Conservation (phyloP, 2,797 vertebrate genomes). For the Caiman crocodilus region DNA sequence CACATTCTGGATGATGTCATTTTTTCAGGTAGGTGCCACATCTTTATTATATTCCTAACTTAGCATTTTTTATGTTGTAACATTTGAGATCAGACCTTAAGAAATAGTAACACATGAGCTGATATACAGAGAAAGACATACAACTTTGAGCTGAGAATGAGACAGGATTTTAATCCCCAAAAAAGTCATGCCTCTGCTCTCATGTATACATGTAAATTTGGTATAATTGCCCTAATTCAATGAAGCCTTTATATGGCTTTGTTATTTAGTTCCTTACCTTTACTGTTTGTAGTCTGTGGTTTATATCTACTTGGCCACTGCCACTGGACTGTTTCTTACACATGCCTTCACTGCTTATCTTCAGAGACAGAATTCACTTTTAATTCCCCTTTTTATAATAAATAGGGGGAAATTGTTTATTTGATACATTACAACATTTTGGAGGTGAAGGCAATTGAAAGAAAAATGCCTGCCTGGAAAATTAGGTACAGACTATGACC, state of each 20-base stretch:
- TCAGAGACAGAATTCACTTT: slow-evolving; percentile 47
- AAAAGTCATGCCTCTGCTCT: too few species aligned
- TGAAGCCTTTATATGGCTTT: slow-evolving; percentile 51
- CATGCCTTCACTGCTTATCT: slow-evolving; percentile 50
- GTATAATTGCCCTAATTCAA: neutral
- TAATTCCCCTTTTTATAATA: slow-evolving; percentile 60
- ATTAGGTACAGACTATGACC: slow-evolving; percentile 39
- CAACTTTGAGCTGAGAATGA: neutral
- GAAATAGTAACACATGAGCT: neutral
- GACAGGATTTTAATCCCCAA: neutral
- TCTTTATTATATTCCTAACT: neutral
- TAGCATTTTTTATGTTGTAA: neutral
- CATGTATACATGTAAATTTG: neutral
- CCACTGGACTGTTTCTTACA: slow-evolving; percentile 42
- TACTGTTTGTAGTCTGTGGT: slow-evolving; percentile 49
- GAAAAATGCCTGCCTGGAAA: slow-evolving; percentile 49
- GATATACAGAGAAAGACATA: neutral
- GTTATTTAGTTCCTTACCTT: slow-evolving; percentile 56
- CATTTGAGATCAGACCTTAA: neutral
- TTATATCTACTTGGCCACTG: slow-evolving; percentile 55
- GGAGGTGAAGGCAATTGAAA: slow-evolving; percentile 29
- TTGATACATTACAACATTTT: slow-evolving; percentile 67
- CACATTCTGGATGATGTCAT: neutral
- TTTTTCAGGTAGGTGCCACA: slow-evolving; percentile 2
- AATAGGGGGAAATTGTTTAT: slow-evolving; percentile 65